phyloP scores from a whole-genome alignment of 2,888 invertebrate species.

The Thysanoteuthis rhombus region DNA sequence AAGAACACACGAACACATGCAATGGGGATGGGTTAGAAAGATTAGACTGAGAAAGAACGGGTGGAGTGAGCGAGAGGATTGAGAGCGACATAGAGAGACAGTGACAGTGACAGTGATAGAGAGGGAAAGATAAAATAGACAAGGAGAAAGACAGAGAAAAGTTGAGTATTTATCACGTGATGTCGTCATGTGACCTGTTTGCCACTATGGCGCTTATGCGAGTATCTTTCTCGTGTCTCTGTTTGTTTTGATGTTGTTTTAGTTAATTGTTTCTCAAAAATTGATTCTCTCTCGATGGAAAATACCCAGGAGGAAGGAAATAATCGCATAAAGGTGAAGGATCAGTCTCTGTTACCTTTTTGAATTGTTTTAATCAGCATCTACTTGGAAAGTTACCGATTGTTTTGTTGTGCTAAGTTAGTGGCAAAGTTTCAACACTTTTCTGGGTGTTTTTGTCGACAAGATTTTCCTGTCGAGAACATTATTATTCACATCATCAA shows the following conservation, averaged over 20 bases:
- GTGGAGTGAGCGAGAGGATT: no score
- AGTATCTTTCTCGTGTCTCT: not conserved
- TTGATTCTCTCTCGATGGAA: not conserved
- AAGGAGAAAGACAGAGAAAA: not conserved
- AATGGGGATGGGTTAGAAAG: no score
- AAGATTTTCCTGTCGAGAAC: no score
- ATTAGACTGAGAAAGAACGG: no score
- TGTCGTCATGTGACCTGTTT: not conserved
- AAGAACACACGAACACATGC: no score
- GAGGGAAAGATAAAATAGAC: not conserved
- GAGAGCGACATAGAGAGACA: no score
- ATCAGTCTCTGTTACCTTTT: not conserved
- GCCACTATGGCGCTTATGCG: not conserved
- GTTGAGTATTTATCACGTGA: not conserved
- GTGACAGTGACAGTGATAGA: not conserved
- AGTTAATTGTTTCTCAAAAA: not conserved
- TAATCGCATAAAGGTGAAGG: not conserved
- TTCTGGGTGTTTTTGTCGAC: no score
- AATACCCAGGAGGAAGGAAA: not conserved
- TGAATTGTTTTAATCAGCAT: not conserved
- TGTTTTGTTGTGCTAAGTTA: no score
- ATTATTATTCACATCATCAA: no score
- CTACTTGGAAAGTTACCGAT: no score
- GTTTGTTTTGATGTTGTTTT: not conserved
- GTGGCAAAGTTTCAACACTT: no score